Conservation (phyloP, 2,113 vertebrate genomes). For the Phaetusa simplex region DNA sequence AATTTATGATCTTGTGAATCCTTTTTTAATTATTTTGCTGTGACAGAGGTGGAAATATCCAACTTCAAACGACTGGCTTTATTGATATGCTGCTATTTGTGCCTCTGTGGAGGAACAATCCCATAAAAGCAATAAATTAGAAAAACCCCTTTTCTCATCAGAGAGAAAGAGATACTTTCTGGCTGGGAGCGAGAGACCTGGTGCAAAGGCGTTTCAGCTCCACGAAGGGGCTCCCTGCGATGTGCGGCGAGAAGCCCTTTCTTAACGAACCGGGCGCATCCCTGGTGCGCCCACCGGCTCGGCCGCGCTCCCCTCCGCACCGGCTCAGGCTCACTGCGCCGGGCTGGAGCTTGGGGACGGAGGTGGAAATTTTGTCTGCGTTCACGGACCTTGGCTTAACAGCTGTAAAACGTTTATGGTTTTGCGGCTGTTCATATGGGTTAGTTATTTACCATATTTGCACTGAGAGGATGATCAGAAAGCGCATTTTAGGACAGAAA, state of each 20-base stretch:
- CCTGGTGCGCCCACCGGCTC: background rate
- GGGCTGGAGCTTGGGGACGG: background rate
- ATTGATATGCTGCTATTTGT: constrained; percentile 70
- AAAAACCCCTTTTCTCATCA: constrained; percentile 70
- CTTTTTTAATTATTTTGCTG: constrained; percentile 79
- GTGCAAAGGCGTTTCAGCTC: constrained; percentile 36
- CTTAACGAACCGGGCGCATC: background rate
- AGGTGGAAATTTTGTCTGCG: background rate
- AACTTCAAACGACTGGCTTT: constrained; percentile 69
- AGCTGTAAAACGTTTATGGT: constrained; percentile 27
- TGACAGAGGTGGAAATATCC: constrained; percentile 67
- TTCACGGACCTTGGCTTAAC: background rate
- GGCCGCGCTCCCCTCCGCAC: background rate
- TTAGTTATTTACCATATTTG: constrained; percentile 39
- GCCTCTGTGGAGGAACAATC: constrained; percentile 69
- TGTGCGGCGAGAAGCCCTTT: background rate
- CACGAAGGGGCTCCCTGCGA: constrained; percentile 38
- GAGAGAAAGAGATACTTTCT: constrained; percentile 55
- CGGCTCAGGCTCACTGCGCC: background rate
- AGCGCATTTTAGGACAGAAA: constrained; percentile 30
- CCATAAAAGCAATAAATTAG: constrained; percentile 73
- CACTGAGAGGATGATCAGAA: constrained; percentile 22
- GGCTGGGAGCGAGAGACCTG: constrained; percentile 28
- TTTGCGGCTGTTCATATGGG: background rate
- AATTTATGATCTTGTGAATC: constrained; percentile 74